phyloP scores from a whole-genome alignment of 2,113 vertebrate species.

The Coptodon rendalli region DNA sequence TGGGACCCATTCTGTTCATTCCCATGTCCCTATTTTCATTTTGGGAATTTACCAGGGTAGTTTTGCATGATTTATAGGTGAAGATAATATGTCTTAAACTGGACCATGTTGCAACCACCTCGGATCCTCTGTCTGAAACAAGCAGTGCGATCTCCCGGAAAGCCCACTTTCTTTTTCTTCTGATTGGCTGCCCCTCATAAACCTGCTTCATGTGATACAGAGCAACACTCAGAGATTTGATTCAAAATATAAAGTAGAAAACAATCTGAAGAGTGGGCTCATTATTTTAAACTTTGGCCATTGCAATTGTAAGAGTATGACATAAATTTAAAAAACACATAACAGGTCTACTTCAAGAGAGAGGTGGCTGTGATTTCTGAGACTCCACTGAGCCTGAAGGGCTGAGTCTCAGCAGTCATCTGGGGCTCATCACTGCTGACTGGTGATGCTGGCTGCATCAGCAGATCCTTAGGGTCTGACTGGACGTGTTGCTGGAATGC shows the following conservation, averaged over 20 bases:
- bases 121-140: not conserved
- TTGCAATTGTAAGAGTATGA: not conserved
- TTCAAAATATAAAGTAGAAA: not conserved
- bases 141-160: not conserved
- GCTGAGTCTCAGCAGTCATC: slow-evolving; percentile 20
- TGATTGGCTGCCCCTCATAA: not conserved
- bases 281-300: not conserved
- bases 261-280: not conserved
- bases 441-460: slow-evolving; percentile 6
- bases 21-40: not conserved
- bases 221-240: not conserved
- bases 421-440: slow-evolving; percentile 35
- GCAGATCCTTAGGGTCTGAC: slow-evolving; percentile 18
- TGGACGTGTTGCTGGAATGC: slow-evolving; percentile 32
- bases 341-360: not conserved
- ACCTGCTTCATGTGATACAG: not conserved
- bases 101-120: not conserved
- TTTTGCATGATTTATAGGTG: not conserved
- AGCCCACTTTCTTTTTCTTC: not conserved
- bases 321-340: not conserved
- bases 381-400: slow-evolving; percentile 17
- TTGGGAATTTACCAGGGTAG: not conserved
- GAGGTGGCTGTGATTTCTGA: slow-evolving; percentile 40
- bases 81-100: not conserved
- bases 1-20: not conserved